Evolutionary conservation across 2,113 vertebrate genomes (phyloP).

Genomic region (Petaurus breviceps): DNA sequence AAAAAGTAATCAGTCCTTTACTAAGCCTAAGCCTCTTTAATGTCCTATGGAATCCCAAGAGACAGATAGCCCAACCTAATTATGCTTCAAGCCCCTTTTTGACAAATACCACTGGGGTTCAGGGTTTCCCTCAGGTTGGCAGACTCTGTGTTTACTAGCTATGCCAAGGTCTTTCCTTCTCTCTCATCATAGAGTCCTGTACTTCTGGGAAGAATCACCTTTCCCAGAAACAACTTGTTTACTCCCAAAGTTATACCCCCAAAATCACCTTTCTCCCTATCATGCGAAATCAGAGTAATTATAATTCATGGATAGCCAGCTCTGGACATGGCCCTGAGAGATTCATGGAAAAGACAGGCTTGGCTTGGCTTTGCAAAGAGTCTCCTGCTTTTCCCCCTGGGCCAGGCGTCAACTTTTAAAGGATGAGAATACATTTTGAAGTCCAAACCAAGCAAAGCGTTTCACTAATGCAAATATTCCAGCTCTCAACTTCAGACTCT

Average conservation of each 20-base stretch:
- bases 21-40: background rate
- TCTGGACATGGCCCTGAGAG: background rate
- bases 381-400: background rate
- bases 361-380: background rate
- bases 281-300: background rate
- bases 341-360: background rate
- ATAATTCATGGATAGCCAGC: background rate
- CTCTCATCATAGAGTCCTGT: background rate
- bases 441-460: background rate
- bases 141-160: background rate
- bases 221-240: background rate
- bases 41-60: background rate
- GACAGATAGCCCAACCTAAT: background rate
- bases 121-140: background rate
- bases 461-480: background rate
- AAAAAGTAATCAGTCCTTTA: background rate
- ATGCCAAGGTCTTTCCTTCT: background rate
- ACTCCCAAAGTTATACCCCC: background rate
- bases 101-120: background rate
- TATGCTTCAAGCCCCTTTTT: background rate
- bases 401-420: background rate
- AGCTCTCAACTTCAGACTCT: background rate
- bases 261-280: background rate
- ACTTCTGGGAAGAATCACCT: background rate
- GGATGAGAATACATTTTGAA: background rate